Evolutionary conservation across 2,888 invertebrate genomes (phyloP).

Genomic region (Cordylochernes scorpioides): DNA sequence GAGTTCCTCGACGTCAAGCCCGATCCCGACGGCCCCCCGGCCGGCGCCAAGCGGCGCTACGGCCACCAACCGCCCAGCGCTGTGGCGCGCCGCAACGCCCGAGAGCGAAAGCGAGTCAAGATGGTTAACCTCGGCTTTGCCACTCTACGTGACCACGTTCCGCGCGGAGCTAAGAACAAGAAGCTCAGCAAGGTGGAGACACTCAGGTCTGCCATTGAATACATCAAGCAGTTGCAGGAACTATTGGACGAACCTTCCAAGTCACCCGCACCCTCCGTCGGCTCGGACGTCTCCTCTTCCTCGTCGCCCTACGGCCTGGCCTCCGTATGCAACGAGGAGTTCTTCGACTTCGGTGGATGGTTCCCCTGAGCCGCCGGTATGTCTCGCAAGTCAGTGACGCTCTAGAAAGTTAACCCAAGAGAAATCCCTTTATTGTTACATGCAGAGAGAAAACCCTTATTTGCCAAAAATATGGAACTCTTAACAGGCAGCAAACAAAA

Average conservation of each 20-base stretch:
- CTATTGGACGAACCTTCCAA: slow-evolving; percentile 26
- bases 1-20: too few relatives aligned
- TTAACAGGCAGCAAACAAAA: too few relatives aligned
- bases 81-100: slow-evolving; percentile 69
- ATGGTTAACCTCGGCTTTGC: slow-evolving; percentile 46
- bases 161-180: slow-evolving; percentile 22
- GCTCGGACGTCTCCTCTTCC: slow-evolving; percentile 9
- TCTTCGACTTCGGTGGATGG: slow-evolving; percentile 8
- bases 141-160: slow-evolving; percentile 59
- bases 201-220: slow-evolving; percentile 58
- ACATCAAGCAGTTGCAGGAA: slow-evolving; percentile 53
- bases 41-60: too few relatives aligned
- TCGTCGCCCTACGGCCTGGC: slow-evolving; percentile 5
- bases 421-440: too few relatives aligned
- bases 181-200: slow-evolving; percentile 34
- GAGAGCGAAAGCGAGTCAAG: slow-evolving; percentile 77
- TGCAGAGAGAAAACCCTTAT: too few relatives aligned
- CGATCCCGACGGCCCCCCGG: too few relatives aligned
- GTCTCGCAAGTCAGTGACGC: too few relatives aligned
- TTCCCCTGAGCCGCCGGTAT: slow-evolving; percentile 5
- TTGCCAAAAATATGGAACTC: too few relatives aligned
- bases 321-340: slow-evolving; percentile 3
- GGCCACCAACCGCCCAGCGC: slow-evolving; percentile 31
- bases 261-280: slow-evolving; percentile 7
- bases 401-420: too few relatives aligned